Conservation (phyloP, 1,140 invertebrate species). For the Drosophila auraria region DNA sequence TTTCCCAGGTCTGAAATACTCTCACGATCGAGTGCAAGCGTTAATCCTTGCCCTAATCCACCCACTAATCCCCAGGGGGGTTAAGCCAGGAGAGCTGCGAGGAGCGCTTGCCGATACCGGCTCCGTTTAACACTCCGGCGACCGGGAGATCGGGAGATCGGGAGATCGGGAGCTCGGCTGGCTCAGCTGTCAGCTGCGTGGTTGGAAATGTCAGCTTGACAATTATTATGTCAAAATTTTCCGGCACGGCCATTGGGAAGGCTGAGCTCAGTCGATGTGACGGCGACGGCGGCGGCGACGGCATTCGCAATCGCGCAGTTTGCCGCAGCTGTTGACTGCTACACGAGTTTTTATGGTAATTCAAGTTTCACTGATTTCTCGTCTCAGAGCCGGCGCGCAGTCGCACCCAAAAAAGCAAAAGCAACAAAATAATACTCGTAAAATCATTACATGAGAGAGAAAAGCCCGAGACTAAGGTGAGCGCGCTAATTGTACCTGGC, state of each 20-base stretch:
- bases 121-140: constrained; percentile 26
- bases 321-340: constrained; percentile 79
- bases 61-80: constrained; percentile 20
- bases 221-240: constrained; percentile 85
- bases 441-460: constrained; percentile 61
- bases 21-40: background rate
- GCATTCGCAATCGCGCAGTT: constrained; percentile 40
- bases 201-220: constrained; percentile 84
- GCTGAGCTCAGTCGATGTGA: constrained; percentile 25
- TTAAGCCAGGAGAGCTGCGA: constrained; percentile 24
- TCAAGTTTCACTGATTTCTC: constrained; percentile 83
- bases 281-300: constrained; percentile 11
- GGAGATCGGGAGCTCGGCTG: constrained; percentile 25
- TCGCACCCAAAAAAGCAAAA: constrained; percentile 71
- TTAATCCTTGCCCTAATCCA: background rate
- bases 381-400: constrained; percentile 35
- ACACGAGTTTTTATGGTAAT: constrained; percentile 84
- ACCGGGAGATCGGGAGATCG: constrained; percentile 4
- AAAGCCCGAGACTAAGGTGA: constrained; percentile 62
- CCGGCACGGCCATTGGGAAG: constrained; percentile 65
- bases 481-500: constrained; percentile 55
- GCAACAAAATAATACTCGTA: constrained; percentile 28
- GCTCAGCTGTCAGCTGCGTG: constrained; percentile 78
- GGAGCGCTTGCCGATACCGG: constrained; percentile 6
- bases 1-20: background rate